phyloP scores from a whole-genome alignment of 2,113 vertebrate species.

The Edolisoma coerulescens region DNA sequence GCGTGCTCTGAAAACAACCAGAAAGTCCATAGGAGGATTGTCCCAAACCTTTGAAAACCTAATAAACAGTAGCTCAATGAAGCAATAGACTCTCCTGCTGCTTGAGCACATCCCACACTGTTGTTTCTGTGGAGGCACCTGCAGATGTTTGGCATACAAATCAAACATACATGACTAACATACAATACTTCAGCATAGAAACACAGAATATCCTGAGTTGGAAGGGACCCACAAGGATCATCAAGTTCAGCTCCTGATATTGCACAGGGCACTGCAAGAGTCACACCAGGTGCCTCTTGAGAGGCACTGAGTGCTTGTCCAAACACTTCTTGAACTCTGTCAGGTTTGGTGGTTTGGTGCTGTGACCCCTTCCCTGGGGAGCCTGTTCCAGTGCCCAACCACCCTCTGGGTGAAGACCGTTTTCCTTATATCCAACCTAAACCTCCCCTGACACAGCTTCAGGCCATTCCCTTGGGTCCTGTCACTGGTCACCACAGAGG shows the following conservation, averaged over 20 bases:
- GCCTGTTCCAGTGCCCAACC: too few species aligned
- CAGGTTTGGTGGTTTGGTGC: neutral
- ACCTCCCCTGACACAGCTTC: neutral
- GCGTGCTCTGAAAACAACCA: neutral
- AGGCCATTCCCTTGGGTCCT: neutral
- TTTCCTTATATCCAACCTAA: neutral
- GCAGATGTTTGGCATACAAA: neutral
- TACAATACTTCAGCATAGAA: neutral
- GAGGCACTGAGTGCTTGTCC: neutral
- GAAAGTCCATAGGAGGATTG: neutral
- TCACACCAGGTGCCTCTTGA: neutral
- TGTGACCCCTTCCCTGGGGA: neutral
- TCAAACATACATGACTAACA: neutral
- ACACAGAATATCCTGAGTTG: neutral
- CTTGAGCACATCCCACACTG: neutral
- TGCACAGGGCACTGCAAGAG: neutral
- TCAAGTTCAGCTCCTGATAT: neutral
- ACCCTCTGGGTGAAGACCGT: fast-evolving
- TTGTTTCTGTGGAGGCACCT: neutral
- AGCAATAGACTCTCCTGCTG: neutral
- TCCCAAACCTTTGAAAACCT: neutral
- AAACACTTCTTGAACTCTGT: neutral
- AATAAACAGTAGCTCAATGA: neutral
- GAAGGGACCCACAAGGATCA: neutral
- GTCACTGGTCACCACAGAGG: neutral